Base-by-base conservation (phyloP, 2,797 vertebrate species). In the Sphenodon punctatus region DNA sequence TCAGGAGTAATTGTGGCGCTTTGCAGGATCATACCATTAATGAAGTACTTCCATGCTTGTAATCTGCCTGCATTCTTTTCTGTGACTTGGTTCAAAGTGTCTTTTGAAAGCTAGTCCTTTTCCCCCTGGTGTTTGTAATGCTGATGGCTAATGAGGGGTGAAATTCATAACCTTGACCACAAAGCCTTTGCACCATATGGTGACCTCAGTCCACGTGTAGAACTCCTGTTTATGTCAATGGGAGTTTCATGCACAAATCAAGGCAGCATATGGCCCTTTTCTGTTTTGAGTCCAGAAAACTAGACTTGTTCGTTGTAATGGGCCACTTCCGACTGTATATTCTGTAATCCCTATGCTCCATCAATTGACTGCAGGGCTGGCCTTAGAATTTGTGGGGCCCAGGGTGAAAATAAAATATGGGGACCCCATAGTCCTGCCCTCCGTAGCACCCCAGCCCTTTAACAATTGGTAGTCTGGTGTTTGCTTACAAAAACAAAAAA, bases 221-320 rank as follows among this genome's bases (percentile, higher is more conserved):
- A 10, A 36, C 38, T 74, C 1, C 2, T 71, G 0, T 45, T 1
- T 0, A 3, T 53, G 5, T 46, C 55, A 41, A 43, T 67, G 20
- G 8, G 30, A 42, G 3, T 36, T 59, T 12, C 60, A 66, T 75
- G 34, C 68, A 63, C 69, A 55, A 61, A 78, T 68, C 12, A 8
- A 42, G n/a, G 77, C 0, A 41, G 20, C 9, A n/a, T 48, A 34
- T 46, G n/a, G 5, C 55, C 2, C 1, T 32, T 34, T 55, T 61
- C 32, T 46, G 10, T n/a, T 25, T 43, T 22, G 5, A 38, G 12
- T 11, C 7, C 32, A 67, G 43, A 53, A 72, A 56, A 17, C 25
- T 65, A 58, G 10, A 17, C 41, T 63, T 59, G 1, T 17, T 8
- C 67, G 22, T 75, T 22, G 64, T 84, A 66, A 53, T 66, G n/a